A percentile compares a stretch with the other conserved stretches of the same genome.
These are phyloP conservation scores for Oryzias javanicus DNA, from an alignment of 2,113 vertebrate genomes.

Conservation along the genomic window DNA sequence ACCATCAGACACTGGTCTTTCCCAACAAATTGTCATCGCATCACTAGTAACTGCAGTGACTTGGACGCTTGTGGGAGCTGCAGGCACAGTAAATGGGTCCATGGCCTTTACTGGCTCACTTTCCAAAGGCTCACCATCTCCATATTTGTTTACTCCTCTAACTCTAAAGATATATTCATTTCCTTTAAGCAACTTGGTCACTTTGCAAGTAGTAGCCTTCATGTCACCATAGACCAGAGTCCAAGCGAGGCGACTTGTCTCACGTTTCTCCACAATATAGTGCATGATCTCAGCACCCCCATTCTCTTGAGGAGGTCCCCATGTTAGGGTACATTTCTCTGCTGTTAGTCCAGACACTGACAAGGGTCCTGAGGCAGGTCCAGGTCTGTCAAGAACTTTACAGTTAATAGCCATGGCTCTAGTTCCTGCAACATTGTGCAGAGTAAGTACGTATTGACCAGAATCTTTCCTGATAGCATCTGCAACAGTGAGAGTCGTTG, in stretches of 20 bases:
- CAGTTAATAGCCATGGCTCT: conserved; percentile 89
- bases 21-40: conserved; percentile 96
- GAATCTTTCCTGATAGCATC: conserved; percentile 91
- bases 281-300: conserved; percentile 94
- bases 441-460: conserved; percentile 91
- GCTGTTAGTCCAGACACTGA: conserved; percentile 87
- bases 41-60: conserved; percentile 91
- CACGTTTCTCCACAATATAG: conserved; percentile 96
- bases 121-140: conserved; percentile 90
- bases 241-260: conserved; percentile 96
- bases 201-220: conserved; percentile 93
- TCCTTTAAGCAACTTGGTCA: conserved; percentile 92
- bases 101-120: conserved; percentile 87
- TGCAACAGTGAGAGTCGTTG: conserved; percentile 85
- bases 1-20: conserved; percentile 92
- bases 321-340: conserved; percentile 92
- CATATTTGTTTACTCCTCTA: conserved; percentile 93
- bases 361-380: conserved; percentile 91
- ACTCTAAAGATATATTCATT: conserved; percentile 99
- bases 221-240: conserved; percentile 91
- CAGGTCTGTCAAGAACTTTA: conserved; percentile 95
- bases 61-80: conserved; percentile 88
- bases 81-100: conserved; percentile 91
- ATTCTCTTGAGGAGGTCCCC: conserved; percentile 95
- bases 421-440: conserved; percentile 95